Evolutionary conservation across 2,797 vertebrate species (phyloP).

Genomic region (Crypturellus tataupa): DNA sequence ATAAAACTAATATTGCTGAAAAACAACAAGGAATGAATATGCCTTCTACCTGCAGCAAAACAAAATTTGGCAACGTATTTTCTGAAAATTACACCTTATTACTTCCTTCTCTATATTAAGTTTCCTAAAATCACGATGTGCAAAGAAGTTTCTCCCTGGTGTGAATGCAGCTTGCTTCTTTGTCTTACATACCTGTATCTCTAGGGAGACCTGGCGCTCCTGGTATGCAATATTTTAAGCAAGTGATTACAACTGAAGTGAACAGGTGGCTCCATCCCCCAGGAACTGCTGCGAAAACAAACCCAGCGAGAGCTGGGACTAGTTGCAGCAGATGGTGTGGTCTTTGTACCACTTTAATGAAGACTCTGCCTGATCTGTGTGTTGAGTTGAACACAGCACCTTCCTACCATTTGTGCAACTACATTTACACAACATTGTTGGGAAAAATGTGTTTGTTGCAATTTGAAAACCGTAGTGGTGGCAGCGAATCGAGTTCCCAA

Average conservation of each 20-base stretch:
- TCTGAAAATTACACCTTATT: not conserved
- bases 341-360: slow-evolving; percentile 72
- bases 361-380: slow-evolving; percentile 53
- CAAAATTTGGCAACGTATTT: not conserved
- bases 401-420: not conserved
- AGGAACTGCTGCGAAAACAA: slow-evolving; percentile 68
- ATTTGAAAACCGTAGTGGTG: no score
- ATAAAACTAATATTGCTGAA: not conserved
- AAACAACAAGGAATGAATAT: not conserved
- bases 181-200: not conserved
- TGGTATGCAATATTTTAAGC: slow-evolving; percentile 42
- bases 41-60: rapidly evolving
- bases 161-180: not conserved
- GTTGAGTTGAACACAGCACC: slow-evolving; percentile 9
- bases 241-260: slow-evolving; percentile 63
- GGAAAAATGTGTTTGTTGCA: no score
- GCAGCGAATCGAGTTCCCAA: no score
- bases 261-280: slow-evolving; percentile 73
- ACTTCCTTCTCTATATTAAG: not conserved
- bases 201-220: not conserved
- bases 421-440: not conserved
- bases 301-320: slow-evolving; percentile 65
- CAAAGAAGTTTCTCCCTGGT: not conserved
- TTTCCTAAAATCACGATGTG: not conserved
- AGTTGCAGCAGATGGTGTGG: slow-evolving; percentile 69